Conservation (phyloP, 2,113 vertebrate species). For the Caloenas nicobarica region DNA sequence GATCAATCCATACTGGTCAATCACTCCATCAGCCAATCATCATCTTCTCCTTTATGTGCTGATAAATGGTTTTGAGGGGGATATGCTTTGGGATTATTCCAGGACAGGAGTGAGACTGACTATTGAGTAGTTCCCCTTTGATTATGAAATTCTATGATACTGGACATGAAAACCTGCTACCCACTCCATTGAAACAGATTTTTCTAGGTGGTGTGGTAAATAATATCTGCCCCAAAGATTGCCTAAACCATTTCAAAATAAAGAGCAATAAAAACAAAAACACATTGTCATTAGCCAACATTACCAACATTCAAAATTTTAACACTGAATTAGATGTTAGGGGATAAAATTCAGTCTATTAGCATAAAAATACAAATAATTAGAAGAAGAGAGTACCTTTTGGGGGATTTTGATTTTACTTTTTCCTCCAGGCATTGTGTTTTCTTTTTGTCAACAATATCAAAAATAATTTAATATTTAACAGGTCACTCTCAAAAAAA, state of each 20-base stretch:
- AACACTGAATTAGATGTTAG: background rate
- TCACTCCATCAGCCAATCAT: background rate
- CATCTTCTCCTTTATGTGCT: background rate
- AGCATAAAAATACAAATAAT: background rate
- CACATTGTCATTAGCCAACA: fast-evolving
- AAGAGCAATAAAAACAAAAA: background rate
- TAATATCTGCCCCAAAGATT: background rate
- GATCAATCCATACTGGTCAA: background rate
- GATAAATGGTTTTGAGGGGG: background rate
- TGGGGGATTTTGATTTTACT: fast-evolving
- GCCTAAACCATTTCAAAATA: background rate
- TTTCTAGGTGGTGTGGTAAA: background rate
- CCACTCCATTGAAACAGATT: background rate
- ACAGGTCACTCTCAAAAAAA: background rate
- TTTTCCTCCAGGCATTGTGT: background rate
- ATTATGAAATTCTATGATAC: background rate
- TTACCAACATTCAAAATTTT: background rate
- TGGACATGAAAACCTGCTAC: background rate
- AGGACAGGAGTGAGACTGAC: background rate
- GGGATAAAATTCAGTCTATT: background rate
- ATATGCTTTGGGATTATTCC: background rate
- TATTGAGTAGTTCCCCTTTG: fast-evolving
- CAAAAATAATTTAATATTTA: background rate
- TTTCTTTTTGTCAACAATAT: background rate
- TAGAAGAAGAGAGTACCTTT: background rate